phyloP scores from a whole-genome alignment of 2,113 vertebrate species.

The Prochilodus magdalenae region DNA sequence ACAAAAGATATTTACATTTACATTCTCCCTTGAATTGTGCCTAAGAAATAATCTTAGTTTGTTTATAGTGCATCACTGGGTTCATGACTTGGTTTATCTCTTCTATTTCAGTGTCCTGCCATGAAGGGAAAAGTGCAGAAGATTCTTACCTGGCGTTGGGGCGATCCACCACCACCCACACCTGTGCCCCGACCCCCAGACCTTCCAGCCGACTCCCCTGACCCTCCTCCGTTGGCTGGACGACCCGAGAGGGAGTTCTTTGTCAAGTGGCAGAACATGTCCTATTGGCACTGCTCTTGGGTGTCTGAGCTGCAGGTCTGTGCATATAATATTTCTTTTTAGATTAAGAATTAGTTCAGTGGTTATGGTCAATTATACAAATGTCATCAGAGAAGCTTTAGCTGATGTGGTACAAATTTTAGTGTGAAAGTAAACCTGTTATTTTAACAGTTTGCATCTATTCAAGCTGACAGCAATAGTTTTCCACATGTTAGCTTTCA shows the following conservation, averaged over 20 bases:
- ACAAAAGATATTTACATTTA: too few relatives aligned
- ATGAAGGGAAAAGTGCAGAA: constrained; percentile 97
- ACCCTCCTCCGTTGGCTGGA: constrained; percentile 89
- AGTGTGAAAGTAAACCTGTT: too few relatives aligned
- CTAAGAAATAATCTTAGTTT: not conserved
- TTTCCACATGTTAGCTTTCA: too few relatives aligned
- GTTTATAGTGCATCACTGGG: too few relatives aligned
- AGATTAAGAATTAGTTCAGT: not conserved
- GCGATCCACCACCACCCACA: constrained; percentile 88
- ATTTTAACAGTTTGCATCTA: too few relatives aligned
- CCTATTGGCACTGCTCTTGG: constrained; percentile 99
- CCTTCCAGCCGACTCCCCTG: constrained; percentile 83
- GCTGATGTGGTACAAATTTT: too few relatives aligned
- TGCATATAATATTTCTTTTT: not conserved
- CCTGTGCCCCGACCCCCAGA: constrained; percentile 88
- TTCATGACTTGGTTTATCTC: not conserved
- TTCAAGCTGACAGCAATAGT: too few relatives aligned
- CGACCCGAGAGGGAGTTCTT: constrained; percentile 96
- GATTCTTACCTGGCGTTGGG: constrained; percentile 98
- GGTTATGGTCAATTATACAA: too few relatives aligned
- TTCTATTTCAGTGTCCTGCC: constrained; percentile 82
- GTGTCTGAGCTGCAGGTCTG: constrained; percentile 94
- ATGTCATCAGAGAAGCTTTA: too few relatives aligned
- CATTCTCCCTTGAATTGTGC: not conserved
- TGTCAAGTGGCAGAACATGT: constrained; percentile 96